Evolutionary conservation across 1,140 invertebrate species (phyloP), one percentile per base, ranked within the genome.

Genomic region (Micrasema longulum): DNA sequence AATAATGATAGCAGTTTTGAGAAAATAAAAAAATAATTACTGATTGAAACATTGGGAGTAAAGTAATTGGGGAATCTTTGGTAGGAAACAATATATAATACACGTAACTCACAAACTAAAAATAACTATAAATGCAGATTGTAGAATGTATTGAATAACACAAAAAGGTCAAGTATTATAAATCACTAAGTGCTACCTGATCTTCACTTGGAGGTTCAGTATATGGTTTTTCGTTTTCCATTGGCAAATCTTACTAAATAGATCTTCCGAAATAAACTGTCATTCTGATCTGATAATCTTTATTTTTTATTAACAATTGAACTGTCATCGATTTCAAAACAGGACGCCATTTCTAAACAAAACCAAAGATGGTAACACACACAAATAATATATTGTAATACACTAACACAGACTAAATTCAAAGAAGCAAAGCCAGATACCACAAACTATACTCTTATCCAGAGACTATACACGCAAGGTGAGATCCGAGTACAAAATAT

Each of bases 111-210:
- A n/a, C n/a, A n/a, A n/a, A 72, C 73, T 75, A 75, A 66, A 72
- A 75, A 75, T 75, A 75, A 72, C 73, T 50, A 55, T 65, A 48
- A 74, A 74, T 70, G 65, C n/a, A 48, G 62, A 69, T 62, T 36
- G 53, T 50, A 23, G 23, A 35, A 69, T 31, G 53, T 63, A 69
- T 69, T 69, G 66, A 55, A 55, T 69, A 69, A 69, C 66, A 69
- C 50, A 45, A 43, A 69, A 69, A 69, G 66, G 66, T 69, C 66
- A 69, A 16, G n/a, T 22, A 52, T 47, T 11, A 36, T 16, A n/a
- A n/a, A n/a, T 67, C 16, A 52, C n/a, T 14, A 57, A 36, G 12
- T 31, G 22, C 12, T 57, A 57, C 53, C 31, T 57, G 53, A 35
- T 35, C n/a, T 35, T 57, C 53, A 9, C 12, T 35, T 14, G 7